These are phyloP conservation scores for Protaetia brevitarsis DNA, from an alignment of 1,140 invertebrate genomes.

Conservation along the genomic window DNA sequence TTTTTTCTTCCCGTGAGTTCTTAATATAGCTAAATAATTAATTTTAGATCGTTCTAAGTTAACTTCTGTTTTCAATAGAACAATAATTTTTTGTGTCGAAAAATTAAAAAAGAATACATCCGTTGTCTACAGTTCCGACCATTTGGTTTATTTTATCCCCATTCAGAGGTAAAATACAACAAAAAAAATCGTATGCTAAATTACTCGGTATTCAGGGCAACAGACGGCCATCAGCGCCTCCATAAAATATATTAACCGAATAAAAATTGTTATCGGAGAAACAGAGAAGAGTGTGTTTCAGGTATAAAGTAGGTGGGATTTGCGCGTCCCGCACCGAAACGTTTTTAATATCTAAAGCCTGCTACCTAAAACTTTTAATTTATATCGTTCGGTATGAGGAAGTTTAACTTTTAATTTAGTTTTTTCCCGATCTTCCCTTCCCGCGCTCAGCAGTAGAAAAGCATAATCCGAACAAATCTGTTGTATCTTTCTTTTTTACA, in stretches of 20 bases:
- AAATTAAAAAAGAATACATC: no score
- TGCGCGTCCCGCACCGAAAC: neutral
- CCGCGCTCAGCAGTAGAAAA: neutral
- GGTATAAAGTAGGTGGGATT: constrained; percentile 16
- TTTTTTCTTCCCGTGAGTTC: no score
- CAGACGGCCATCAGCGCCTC: neutral
- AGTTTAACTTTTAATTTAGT: constrained; percentile 17
- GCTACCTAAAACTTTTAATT: constrained; percentile 13
- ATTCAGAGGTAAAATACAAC: no score
- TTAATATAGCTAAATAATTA: no score
- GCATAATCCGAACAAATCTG: constrained; percentile 9
- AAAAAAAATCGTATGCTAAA: no score
- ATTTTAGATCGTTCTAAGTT: no score
- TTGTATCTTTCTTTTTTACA: neutral
- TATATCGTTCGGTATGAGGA: constrained; percentile 14
- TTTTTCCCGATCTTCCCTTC: neutral
- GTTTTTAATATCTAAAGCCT: constrained; percentile 13
- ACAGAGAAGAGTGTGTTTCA: neutral
- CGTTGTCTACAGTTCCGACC: no score
- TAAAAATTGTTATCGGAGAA: neutral
- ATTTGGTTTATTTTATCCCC: no score
- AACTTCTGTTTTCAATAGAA: no score
- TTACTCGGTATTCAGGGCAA: no score
- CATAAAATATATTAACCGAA: constrained; percentile 14
- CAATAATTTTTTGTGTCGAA: no score